Evolutionary conservation across 92 coral and sea anemone genomes (phyloP).

Genomic region (Epizoanthus ramosus): DNA sequence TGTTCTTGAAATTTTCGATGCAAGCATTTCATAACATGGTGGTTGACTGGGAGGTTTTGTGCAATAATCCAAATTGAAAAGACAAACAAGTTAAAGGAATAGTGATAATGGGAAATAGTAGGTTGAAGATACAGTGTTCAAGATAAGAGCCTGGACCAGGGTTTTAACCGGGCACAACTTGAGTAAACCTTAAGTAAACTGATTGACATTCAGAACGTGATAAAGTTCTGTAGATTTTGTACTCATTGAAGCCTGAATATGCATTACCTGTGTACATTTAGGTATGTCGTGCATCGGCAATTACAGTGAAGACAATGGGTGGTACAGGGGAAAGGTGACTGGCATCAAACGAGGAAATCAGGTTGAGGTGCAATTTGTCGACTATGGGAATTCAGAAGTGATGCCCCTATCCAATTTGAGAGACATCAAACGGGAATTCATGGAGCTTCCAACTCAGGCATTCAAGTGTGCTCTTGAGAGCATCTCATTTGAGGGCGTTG

Average conservation of each 20-base stretch:
- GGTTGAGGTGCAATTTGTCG: conserved; percentile 87
- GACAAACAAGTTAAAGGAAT: too few species aligned
- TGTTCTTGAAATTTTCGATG: too few species aligned
- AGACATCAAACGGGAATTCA: conserved; percentile 70
- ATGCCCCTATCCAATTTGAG: conserved; percentile 67
- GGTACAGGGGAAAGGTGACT: conserved; percentile 89
- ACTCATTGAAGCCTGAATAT: neutral
- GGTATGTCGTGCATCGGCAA: conserved; percentile 88
- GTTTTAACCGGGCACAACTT: too few species aligned
- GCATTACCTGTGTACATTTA: conserved; percentile 15
- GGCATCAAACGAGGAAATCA: conserved; percentile 66
- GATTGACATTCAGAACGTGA: too few species aligned
- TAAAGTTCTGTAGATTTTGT: too few species aligned
- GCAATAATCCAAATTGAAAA: too few species aligned
- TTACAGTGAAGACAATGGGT: conserved; percentile 74
- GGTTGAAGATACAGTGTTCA: too few species aligned
- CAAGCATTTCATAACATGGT: too few species aligned
- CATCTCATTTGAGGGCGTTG: neutral
- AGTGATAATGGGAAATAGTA: too few species aligned
- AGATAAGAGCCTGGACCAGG: too few species aligned
- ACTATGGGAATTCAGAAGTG: conserved; percentile 89
- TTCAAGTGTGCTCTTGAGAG: conserved; percentile 75
- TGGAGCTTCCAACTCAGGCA: conserved; percentile 81
- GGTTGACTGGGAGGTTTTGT: too few species aligned
- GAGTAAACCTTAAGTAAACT: too few species aligned